Evolutionary conservation across 2,888 invertebrate genomes (phyloP).

Genomic region (Morinoia aosen): DNA sequence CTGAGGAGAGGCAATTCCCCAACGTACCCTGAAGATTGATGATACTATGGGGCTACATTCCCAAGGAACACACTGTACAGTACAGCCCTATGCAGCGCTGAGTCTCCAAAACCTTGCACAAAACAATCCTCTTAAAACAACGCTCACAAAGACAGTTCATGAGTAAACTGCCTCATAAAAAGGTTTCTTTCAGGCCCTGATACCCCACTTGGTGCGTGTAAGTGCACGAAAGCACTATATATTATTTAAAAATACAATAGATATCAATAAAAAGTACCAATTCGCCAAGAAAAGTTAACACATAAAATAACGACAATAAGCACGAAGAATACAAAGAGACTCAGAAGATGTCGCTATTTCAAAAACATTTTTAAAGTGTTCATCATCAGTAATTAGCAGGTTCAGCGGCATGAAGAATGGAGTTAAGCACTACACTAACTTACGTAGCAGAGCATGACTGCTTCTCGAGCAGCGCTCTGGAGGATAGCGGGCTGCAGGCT

Average conservation of each 20-base stretch:
- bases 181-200: not conserved
- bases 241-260: not conserved
- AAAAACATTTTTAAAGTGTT: not conserved
- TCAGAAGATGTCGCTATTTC: not conserved
- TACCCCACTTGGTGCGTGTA: not conserved
- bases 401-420: not conserved
- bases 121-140: not conserved
- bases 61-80: not conserved
- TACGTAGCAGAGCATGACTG: conserved; percentile 41
- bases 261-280: not conserved
- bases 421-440: not conserved
- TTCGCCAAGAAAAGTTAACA: not conserved
- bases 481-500: conserved; percentile 18
- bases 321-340: not conserved
- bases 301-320: not conserved
- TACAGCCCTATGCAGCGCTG: not conserved
- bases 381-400: not conserved
- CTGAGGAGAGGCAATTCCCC: too few relatives aligned
- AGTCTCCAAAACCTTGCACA: not conserved
- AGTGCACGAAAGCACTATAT: not conserved
- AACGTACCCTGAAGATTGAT: too few relatives aligned
- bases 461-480: conserved; percentile 38
- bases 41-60: not conserved
- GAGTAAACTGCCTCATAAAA: not conserved
- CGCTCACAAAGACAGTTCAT: not conserved